Base-by-base conservation (phyloP, 2,797 vertebrate species). In the Anniella stebbinsi region DNA sequence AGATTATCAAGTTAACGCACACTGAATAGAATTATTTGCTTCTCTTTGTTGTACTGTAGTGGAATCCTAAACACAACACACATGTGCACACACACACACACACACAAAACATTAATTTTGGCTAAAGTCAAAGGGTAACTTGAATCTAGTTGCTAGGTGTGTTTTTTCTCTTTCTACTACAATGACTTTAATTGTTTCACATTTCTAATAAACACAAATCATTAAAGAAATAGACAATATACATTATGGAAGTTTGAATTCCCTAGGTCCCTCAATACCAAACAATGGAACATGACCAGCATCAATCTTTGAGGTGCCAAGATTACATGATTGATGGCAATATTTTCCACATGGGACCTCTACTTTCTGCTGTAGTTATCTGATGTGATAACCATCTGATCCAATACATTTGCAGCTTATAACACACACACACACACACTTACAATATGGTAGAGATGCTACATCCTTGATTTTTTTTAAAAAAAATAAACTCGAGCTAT, bases 311-410 rank as follows among this genome's bases (percentile, higher is more conserved):
- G 36, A 73, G 63, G 13, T 7, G 1, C 70, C 92, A 83, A 91
- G n/a, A 73, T 92, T 81, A 85, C 0, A 5, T 0, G 2, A 90
- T n/a, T 41, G 88, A 73, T 18, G 28, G 66, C 2, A 84, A 3
- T 21, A 60, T 89, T 93, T 93, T 87, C 28, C 72, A 81, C 6
- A 10, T 45, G 38, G 84, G 87, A 93, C 75, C 92, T 90, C 23
- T 82, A 38, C 8, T 1, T 86, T n/a, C 80, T 93, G 89, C 77
- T 82, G 80, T 77, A 89, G 87, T 70, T 88, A 33, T 89, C 11
- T 80, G 69, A 92, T 82, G 51, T 23, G 81, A 92, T 30, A 94
- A 83, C 30, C 70, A 63, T 38, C 51, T 91, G 57, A 95, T 84
- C 41, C 66, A 88, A 87, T 45, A 77, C 23, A 91, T 36, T 80